Evolutionary conservation across 2,113 vertebrate species (phyloP), one percentile per base, ranked within the genome.

Genomic region (Leuciscus idus): DNA sequence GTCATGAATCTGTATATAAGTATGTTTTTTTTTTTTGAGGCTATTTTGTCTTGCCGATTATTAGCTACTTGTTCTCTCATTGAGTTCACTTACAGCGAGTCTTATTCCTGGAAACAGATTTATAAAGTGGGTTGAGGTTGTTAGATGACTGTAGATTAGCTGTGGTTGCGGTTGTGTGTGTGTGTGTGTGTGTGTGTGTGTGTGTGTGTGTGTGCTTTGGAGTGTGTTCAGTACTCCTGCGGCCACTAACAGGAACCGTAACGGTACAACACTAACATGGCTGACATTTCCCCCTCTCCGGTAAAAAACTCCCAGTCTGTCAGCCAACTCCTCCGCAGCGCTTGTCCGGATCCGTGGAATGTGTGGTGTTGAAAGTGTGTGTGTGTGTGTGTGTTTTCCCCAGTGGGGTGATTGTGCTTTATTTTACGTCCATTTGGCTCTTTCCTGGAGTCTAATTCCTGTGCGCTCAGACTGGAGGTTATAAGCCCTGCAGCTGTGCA

Each of bases 401-500:
- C 12, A 8, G 79, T 61, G 81, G 7, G n/a, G 73, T 79, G 74
- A 68, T 78, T 83, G 62, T 87, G 76, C 64, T 88, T 74, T 83
- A 85, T 61, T 78, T 83, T 83, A 73, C 21, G 23, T 81, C 87
- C 46, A 81, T 75, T 82, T 78, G 36, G 52, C 52, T 46, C 59
- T 55, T 79, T 61, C 72, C 33, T 81, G 23, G 50, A 72, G 61
- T 85, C 62, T 88, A 88, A 85, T 88, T 88, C 87, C 83, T 85
- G 70, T 84, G 77, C 26, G 43, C 15, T 61, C 79, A 81, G 73
- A 88, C 70, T 72, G 26, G 83, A 80, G 77, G 86, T 73, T 85
- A 50, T 82, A 79, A 85, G 73, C 62, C 55, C 50, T 88, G 87
- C 87, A 88, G 87, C 87, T 88, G 87, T 85, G 85, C 88, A 84